Conservation (phyloP, 2,888 invertebrate species). For the Drosophila bunnanda region DNA sequence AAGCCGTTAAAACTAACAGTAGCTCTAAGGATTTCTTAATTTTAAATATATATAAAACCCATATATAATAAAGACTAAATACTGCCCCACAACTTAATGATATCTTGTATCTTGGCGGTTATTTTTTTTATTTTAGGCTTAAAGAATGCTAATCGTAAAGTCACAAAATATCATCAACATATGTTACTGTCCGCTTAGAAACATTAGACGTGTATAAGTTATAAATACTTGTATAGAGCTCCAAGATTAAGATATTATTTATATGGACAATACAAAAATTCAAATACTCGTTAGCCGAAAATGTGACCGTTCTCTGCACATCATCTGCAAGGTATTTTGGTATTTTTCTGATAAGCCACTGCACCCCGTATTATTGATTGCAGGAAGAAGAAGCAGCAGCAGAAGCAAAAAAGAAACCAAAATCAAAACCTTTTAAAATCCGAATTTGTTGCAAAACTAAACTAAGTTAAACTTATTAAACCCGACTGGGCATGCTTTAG, state of each 20-base stretch:
- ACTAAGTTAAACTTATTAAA: neutral
- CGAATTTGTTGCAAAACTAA: constrained; percentile 25
- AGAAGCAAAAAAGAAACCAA: constrained; percentile 63
- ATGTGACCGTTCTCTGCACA: neutral
- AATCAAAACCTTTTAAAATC: constrained; percentile 49
- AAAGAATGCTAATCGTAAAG: neutral
- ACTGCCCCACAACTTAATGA: constrained; percentile 9
- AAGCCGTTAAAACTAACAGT: constrained; percentile 12
- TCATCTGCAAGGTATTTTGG: neutral
- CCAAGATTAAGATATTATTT: neutral
- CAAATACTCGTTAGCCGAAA: neutral
- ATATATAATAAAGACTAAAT: constrained; percentile 12
- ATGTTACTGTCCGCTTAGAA: neutral
- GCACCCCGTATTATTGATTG: constrained; percentile 65
- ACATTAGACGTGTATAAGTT: neutral
- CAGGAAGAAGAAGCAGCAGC: constrained; percentile 56
- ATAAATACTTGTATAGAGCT: neutral
- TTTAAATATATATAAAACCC: constrained; percentile 7
- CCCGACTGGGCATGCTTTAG: constrained; percentile 2
- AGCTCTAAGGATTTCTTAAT: constrained; percentile 4
- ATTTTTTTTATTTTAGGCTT: neutral
- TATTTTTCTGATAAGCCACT: constrained; percentile 7
- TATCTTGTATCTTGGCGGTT: neutral
- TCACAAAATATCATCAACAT: too few relatives aligned
- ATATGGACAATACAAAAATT: neutral